Evolutionary conservation across 1,140 invertebrate genomes (phyloP).

Genomic region (Ceratitis capitata): DNA sequence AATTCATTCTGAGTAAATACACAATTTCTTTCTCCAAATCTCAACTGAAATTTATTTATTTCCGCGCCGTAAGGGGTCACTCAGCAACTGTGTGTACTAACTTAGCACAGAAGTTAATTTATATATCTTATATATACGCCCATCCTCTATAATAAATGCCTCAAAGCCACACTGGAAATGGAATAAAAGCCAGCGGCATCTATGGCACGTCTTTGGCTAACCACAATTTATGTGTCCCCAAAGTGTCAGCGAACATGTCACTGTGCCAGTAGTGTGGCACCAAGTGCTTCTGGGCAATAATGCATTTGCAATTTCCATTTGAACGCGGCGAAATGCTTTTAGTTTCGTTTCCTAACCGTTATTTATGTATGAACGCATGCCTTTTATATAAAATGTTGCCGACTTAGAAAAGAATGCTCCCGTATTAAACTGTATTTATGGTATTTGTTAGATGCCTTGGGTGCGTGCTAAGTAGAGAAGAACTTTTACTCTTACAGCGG

Average conservation of each 20-base stretch:
- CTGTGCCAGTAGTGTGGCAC: background rate
- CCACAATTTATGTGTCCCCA: constrained; percentile 23
- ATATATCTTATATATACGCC: background rate
- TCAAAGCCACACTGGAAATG: background rate
- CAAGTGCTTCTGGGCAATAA: background rate
- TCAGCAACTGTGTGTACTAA: too few species aligned
- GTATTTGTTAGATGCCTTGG: background rate
- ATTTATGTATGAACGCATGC: background rate
- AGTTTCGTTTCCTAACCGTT: background rate
- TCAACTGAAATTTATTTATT: background rate
- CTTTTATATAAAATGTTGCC: too few species aligned
- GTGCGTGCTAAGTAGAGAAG: background rate
- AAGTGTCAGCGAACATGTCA: background rate
- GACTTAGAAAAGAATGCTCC: too few species aligned
- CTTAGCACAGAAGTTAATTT: too few species aligned
- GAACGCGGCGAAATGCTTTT: background rate
- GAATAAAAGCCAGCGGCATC: background rate
- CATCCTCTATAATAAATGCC: background rate
- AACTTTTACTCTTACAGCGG: background rate
- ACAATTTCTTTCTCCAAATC: too few species aligned
- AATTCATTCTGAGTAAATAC: too few species aligned
- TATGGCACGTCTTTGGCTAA: background rate
- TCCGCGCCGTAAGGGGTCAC: background rate
- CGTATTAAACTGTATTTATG: background rate
- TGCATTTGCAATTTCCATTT: background rate